Conservation (phyloP, 2,113 vertebrate genomes). For the Gavia stellata region DNA sequence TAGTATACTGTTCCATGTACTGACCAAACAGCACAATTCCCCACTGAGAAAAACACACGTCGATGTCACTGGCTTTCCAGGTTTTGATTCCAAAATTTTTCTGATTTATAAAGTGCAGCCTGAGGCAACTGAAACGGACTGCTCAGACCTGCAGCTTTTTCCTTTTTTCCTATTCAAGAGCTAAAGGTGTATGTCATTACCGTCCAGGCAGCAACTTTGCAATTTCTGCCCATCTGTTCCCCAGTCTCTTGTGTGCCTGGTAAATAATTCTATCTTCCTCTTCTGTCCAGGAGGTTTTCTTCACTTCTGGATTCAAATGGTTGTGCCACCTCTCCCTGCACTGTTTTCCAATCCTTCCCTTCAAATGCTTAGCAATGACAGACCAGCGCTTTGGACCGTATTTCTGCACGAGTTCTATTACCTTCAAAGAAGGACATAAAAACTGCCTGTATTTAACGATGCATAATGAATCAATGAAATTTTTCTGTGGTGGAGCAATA, state of each 20-base stretch:
- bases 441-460: conserved; percentile 67
- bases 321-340: conserved; percentile 99
- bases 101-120: background rate
- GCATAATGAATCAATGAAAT: conserved; percentile 42
- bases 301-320: conserved; percentile 99
- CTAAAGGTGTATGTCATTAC: conserved; percentile 73
- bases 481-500: conserved; percentile 33
- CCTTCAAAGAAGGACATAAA: conserved; percentile 82
- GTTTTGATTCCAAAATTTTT: background rate
- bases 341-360: conserved; percentile 97
- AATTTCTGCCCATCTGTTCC: conserved; percentile 99
- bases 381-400: conserved; percentile 99
- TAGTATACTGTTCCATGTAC: background rate
- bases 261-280: conserved; percentile 99
- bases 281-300: conserved; percentile 99
- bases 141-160: conserved; percentile 21
- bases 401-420: conserved; percentile 98
- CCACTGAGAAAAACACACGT: background rate
- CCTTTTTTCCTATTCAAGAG: conserved; percentile 23
- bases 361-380: conserved; percentile 98
- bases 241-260: conserved; percentile 97
- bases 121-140: conserved; percentile 1
- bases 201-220: conserved; percentile 98
- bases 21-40: background rate
- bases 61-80: background rate